A percentile compares a stretch with the other conserved stretches of the same genome.
These are phyloP conservation scores for Gobio occitaniae DNA, from an alignment of 2,797 vertebrate genomes.

Conservation along the genomic window DNA sequence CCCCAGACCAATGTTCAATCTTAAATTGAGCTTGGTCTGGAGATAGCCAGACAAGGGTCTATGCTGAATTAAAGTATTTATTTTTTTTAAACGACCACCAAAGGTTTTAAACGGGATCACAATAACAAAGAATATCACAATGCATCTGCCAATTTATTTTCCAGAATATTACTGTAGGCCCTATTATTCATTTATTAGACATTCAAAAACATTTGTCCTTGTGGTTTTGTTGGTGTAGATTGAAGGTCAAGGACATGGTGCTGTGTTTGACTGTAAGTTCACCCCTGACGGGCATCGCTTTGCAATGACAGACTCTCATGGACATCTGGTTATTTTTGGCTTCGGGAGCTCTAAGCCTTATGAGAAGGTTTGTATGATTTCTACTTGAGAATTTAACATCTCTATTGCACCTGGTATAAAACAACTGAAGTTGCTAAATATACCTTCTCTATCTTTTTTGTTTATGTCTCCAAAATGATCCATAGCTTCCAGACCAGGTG, in stretches of 20 bases:
- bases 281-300: slow-evolving; percentile 95
- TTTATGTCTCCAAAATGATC: slow-evolving; percentile 39
- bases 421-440: not conserved
- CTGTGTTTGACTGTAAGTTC: slow-evolving; percentile 98
- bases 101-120: no score
- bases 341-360: slow-evolving; percentile 93
- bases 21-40: no score
- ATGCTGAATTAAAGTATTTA: no score
- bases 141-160: no score
- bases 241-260: slow-evolving; percentile 95
- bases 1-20: no score
- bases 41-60: no score
- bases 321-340: slow-evolving; percentile 94
- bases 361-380: slow-evolving; percentile 84
- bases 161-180: no score
- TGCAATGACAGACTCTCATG: slow-evolving; percentile 96
- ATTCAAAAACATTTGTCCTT: no score
- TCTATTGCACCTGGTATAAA: not conserved
- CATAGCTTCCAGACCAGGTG: slow-evolving; percentile 97
- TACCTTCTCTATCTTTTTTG: not conserved
- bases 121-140: no score
- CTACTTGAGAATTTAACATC: not conserved
- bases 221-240: slow-evolving; percentile 78
- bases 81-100: no score
- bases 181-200: not conserved